Evolutionary conservation across 1,140 invertebrate species (phyloP).

Genomic region (Drosophila sproati): DNA sequence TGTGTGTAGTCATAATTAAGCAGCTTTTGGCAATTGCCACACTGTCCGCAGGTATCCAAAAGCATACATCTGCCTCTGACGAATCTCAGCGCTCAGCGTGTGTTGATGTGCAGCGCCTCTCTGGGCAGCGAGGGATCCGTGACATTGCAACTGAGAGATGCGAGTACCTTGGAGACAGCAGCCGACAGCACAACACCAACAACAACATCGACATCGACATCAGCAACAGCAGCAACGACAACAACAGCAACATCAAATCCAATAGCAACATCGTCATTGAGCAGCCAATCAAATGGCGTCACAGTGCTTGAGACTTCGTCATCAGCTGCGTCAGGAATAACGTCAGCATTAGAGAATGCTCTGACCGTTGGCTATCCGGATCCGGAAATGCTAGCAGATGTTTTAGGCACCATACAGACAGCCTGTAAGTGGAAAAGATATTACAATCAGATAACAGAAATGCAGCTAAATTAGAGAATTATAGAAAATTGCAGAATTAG

Average conservation of each 20-base stretch:
- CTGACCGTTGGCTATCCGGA: constrained; percentile 86
- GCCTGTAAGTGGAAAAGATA: constrained; percentile 71
- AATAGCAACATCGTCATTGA: constrained; percentile 53
- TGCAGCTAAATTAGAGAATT: too few relatives aligned
- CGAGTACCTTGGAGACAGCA: constrained; percentile 80
- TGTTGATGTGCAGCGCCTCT: constrained; percentile 87
- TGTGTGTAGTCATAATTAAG: constrained; percentile 57
- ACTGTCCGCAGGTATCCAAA: constrained; percentile 71
- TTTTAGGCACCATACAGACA: constrained; percentile 84
- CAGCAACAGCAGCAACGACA: constrained; percentile 13
- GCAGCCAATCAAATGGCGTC: constrained; percentile 50
- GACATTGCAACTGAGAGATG: constrained; percentile 86
- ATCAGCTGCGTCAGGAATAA: constrained; percentile 36
- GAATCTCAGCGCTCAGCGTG: constrained; percentile 86
- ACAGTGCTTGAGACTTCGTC: constrained; percentile 41
- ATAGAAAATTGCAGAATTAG: too few relatives aligned
- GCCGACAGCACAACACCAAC: constrained; percentile 45
- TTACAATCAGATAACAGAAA: too few relatives aligned
- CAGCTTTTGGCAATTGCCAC: constrained; percentile 36
- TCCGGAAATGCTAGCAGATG: constrained; percentile 85
- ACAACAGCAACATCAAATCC: constrained; percentile 34
- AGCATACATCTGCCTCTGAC: constrained; percentile 86
- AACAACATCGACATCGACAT: constrained; percentile 22
- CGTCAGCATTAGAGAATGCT: constrained; percentile 84
- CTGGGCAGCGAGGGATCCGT: constrained; percentile 86